These are phyloP conservation scores for Colaptes auratus DNA, from an alignment of 2,113 vertebrate genomes.

Conservation along the genomic window DNA sequence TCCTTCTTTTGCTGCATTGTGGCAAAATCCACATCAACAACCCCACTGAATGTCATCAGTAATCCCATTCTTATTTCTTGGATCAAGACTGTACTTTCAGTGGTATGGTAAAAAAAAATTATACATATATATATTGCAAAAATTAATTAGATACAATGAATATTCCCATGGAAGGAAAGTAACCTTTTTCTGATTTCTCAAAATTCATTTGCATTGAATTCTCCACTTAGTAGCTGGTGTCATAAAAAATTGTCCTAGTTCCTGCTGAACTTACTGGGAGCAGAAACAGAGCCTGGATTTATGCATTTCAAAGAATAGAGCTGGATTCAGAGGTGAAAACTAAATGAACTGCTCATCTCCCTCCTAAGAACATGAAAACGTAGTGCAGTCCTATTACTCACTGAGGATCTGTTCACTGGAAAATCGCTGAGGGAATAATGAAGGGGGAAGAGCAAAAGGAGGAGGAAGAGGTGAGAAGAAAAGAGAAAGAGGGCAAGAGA, in stretches of 20 bases:
- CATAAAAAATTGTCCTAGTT: not conserved
- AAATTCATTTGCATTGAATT: not conserved
- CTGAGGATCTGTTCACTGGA: conserved; percentile 37
- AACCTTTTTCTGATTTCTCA: not conserved
- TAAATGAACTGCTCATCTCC: not conserved
- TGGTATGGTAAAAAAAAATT: not conserved
- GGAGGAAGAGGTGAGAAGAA: conserved; percentile 62
- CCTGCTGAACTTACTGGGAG: not conserved
- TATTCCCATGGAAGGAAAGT: not conserved
- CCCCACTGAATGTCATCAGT: not conserved
- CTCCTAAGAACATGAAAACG: conserved; percentile 1
- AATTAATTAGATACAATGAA: not conserved
- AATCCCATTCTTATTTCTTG: not conserved
- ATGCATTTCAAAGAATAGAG: not conserved
- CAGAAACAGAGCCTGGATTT: not conserved
- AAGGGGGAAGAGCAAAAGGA: conserved; percentile 54
- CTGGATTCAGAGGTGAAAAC: not conserved
- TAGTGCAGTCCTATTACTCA: conserved; percentile 6
- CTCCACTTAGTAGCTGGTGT: not conserved
- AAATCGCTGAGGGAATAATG: conserved; percentile 50
- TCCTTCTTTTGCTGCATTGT: not conserved
- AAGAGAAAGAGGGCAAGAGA: conserved; percentile 49
- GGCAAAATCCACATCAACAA: not conserved
- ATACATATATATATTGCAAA: not conserved
- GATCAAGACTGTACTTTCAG: not conserved